Conservation (phyloP, 2,113 vertebrate species). For the Tachycineta bicolor region DNA sequence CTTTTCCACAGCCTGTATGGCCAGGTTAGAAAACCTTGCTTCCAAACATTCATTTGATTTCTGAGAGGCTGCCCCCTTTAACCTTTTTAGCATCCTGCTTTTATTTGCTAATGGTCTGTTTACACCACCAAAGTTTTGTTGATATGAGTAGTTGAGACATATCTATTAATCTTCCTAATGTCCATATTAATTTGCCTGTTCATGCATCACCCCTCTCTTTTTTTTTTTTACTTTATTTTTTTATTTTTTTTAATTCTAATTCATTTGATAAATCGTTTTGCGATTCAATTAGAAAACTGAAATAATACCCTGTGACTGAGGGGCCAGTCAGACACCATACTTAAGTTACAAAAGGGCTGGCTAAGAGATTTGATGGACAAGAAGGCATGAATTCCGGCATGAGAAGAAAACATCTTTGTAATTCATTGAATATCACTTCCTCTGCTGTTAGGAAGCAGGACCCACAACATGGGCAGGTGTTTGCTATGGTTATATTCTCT, state of each 20-base stretch:
- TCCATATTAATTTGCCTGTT: background rate
- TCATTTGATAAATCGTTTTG: background rate
- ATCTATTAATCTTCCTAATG: background rate
- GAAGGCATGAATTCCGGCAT: background rate
- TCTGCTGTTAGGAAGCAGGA: background rate
- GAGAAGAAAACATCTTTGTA: background rate
- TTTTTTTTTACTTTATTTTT: background rate
- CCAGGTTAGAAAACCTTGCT: background rate
- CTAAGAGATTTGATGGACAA: background rate
- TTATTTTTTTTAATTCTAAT: background rate
- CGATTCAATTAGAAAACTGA: background rate
- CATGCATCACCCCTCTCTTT: background rate
- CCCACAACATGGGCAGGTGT: background rate
- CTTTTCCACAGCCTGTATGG: background rate
- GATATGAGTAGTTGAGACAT: background rate
- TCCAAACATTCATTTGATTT: background rate
- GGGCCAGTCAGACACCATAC: background rate
- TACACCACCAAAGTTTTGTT: background rate
- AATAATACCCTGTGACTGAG: background rate
- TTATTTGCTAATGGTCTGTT: conserved; percentile 25
- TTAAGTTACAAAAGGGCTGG: background rate
- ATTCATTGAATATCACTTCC: background rate
- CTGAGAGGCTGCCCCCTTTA: background rate
- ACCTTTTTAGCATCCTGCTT: background rate
- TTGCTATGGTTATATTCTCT: background rate